Evolutionary conservation across 2,113 vertebrate species (phyloP), one percentile per base, ranked within the genome.

Genomic region (Albula goreensis): DNA sequence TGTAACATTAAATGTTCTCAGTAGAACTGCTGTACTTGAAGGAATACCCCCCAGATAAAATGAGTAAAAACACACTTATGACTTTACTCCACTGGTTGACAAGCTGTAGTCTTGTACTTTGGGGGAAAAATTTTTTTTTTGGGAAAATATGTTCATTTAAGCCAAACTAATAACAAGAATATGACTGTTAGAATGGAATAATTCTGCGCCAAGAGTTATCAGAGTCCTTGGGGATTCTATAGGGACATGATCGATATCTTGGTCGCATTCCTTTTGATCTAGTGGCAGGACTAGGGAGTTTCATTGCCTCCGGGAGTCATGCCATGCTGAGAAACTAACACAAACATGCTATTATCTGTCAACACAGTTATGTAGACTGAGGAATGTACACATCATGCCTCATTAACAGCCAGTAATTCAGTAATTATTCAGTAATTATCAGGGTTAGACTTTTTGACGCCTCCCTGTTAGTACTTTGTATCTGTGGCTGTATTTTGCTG

Each of bases 341-440:
- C 60, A 86, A 31, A 70, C 49, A 81, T 50, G 3, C 1, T 86
- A 41, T 86, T 86, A 49, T 19, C 49, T 50, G 80, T 74, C 60
- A 81, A 82, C 60, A 86, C 15, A 48, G 57, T 49, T 80, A 10
- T 80, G 10, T 50, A 50, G 77, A 22, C 19, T 52, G 25, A 50
- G 52, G 22, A 50, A 50, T 31, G 25, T 53, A 85, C 50, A 48
- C 70, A 74, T 19, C n/a, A 74, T 31, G 70, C 70, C 70, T 31
- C 70, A 74, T 74, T 74, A 74, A 22, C 63, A 5, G 22, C 10
- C n/a, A 4, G 70, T n/a, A n/a, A 74, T 74, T 25, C n/a, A 7
- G n/a, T 70, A 22, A 17, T 74, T 25, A 74, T 74, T 22, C 25
- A 10, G 70, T 74, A 7, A 25, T 74, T 74, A 74, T 63, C 8